A percentile compares a stretch with the other conserved stretches of the same genome.
phyloP scores from a whole-genome alignment of 2,797 vertebrate genomes.

The Lepilemur septentrionalis region DNA sequence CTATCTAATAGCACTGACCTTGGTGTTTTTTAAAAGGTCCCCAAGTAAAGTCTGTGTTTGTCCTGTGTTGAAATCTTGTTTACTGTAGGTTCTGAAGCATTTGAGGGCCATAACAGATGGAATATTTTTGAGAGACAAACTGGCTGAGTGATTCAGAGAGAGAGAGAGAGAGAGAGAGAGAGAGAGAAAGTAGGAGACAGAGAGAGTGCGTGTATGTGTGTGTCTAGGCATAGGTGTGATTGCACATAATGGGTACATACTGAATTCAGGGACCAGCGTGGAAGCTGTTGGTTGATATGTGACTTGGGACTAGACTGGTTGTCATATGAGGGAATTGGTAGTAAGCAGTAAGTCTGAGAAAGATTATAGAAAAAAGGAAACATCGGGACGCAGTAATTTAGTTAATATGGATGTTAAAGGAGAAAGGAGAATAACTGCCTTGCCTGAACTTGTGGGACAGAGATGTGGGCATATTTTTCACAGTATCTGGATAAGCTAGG shows the following conservation, averaged over 20 bases:
- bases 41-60: not conserved
- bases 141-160: not conserved
- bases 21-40: not conserved
- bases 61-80: not conserved
- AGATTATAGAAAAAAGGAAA: not conserved
- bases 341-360: not conserved
- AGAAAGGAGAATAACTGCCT: not conserved
- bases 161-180: not conserved
- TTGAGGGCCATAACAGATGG: too few relatives aligned
- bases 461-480: fast-evolving
- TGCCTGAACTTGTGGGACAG: not conserved
- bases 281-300: fast-evolving
- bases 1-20: not conserved
- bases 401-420: too few relatives aligned
- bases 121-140: not conserved
- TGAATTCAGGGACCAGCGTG: not conserved
- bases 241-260: not conserved
- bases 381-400: not conserved
- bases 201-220: fast-evolving
- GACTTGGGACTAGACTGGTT: not conserved
- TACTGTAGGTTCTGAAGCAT: not conserved
- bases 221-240: fast-evolving
- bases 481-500: not conserved
- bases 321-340: not conserved
- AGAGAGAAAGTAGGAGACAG: too few relatives aligned